phyloP scores from a whole-genome alignment of 2,113 vertebrate genomes.

The Tupaia tana region DNA sequence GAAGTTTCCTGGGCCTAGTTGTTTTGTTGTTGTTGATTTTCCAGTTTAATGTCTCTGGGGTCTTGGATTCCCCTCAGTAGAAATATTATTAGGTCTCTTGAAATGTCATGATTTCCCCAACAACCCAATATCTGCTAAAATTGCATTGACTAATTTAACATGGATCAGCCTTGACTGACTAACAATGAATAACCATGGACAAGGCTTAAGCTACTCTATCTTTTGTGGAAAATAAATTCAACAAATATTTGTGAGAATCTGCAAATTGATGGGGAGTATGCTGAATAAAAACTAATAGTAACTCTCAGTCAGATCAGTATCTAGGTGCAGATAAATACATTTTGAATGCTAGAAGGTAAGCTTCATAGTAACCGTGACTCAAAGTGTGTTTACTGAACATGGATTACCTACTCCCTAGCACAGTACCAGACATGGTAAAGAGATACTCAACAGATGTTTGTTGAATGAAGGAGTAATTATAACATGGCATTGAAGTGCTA shows the following conservation, averaged over 20 bases:
- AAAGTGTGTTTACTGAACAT: not conserved
- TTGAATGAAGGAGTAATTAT: not conserved
- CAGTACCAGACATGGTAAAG: not conserved
- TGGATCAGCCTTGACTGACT: not conserved
- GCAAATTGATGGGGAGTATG: not conserved
- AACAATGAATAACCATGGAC: not conserved
- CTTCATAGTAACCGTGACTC: not conserved
- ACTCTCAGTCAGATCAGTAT: not conserved
- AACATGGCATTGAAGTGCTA: not conserved
- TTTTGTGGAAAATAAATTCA: not conserved
- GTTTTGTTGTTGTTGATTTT: not conserved
- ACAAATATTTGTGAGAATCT: not conserved
- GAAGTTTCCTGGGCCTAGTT: not conserved
- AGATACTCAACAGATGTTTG: not conserved
- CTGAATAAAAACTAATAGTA: not conserved
- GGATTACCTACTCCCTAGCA: not conserved
- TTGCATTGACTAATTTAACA: constrained; percentile 14
- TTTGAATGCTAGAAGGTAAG: not conserved
- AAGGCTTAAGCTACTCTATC: not conserved
- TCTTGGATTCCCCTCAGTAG: not conserved
- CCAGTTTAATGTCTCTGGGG: not conserved
- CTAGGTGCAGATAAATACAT: not conserved
- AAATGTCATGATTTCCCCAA: too few species aligned
- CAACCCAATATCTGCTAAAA: not conserved
- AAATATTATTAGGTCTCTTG: not conserved